Evolutionary conservation across 1,140 invertebrate species (phyloP), one percentile per base, ranked within the genome.

Genomic region (Brachionus plicatilis): DNA sequence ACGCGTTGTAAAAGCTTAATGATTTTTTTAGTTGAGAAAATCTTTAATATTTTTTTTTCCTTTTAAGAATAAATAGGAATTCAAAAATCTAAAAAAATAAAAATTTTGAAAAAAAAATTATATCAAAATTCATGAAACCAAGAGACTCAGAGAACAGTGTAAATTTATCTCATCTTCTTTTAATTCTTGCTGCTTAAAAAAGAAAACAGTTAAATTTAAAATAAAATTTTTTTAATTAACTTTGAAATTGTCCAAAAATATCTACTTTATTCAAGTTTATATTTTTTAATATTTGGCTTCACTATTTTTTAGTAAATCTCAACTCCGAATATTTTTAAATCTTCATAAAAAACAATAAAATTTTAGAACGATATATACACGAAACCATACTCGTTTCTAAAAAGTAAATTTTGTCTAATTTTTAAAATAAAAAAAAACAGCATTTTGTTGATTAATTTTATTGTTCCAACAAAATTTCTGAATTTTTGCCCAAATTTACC

Each of bases 371-470:
- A 43, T 43, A 75, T 70, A 29, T 75, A 43, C 37, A 45, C 17
- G 70, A 43, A 43, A 45, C 33, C 33, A 11, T 43, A 41, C 20
- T 75, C 14, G 29, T 75, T 43, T 75, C 33, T n/a, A n/a, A 75
- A 75, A 75, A 45, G 33, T 76, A 27, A 50, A 50, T 50, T 76
- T 76, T 37, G 43, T 76, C 33, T 76, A 50, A 50, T 76, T 76
- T 76, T 50, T 8, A 37, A 37, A 37, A 37, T 37, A 3, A 37
- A 50, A 76, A 76, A 76, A 47, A 72, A 20, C 33, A 72, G 37
- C 17, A 41, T 41, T 41, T 72, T 72, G 68, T 72, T 72, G 68
- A 72, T 72, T 72, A 72, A 43, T 72, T 72, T 72, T 72, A 72
- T 72, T 76, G 45, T 76, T 76, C 72, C 47, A 76, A 76, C 27